Conservation (phyloP, 2,888 invertebrate species). For the Glomeris marginata region DNA sequence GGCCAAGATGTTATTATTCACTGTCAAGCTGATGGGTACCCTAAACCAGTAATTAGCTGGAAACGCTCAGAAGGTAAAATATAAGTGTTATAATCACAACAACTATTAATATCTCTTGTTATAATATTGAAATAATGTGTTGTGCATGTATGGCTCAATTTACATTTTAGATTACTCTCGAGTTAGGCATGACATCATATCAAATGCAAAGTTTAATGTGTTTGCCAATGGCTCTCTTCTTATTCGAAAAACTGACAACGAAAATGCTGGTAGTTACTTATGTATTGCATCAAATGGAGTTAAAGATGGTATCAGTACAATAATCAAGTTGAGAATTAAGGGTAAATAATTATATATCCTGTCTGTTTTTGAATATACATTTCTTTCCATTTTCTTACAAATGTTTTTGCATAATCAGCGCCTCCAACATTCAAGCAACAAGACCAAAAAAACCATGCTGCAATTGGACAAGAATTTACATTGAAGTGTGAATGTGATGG, state of each 20-base stretch:
- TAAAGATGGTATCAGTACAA: conserved; percentile 85
- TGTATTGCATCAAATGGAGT: conserved; percentile 95
- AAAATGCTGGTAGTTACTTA: conserved; percentile 61
- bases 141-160: no score
- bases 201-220: no score
- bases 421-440: conserved; percentile 8
- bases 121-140: no score
- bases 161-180: no score
- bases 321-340: conserved; percentile 84
- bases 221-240: no score
- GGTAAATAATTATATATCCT: conserved; percentile 39
- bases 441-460: background rate
- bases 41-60: no score
- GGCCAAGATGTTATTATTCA: no score
- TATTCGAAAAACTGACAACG: background rate
- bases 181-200: no score
- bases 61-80: no score
- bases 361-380: background rate
- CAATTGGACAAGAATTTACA: conserved; percentile 1
- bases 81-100: no score
- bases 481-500: conserved; percentile 10
- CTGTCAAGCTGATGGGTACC: no score
- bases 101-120: no score
- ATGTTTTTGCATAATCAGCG: background rate
- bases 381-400: background rate